phyloP scores from a whole-genome alignment of 2,797 vertebrate species.

The Amniataba percoides region DNA sequence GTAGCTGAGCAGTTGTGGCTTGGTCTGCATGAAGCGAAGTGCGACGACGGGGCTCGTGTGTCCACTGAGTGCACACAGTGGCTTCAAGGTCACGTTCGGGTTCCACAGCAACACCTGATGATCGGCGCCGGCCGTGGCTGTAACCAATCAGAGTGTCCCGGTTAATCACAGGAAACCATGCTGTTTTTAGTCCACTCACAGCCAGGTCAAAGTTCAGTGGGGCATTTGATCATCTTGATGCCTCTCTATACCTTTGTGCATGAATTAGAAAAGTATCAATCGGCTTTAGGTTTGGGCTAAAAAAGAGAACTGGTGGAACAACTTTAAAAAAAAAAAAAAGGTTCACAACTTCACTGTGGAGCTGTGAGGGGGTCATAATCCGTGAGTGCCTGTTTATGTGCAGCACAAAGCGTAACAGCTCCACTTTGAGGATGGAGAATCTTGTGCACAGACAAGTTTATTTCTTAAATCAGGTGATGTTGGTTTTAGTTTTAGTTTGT shows the following conservation, averaged over 20 bases:
- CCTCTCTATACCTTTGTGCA: background rate
- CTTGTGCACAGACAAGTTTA: too few relatives aligned
- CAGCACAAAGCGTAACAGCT: background rate
- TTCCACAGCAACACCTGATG: conserved; percentile 90
- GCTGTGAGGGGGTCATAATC: background rate
- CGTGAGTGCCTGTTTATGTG: background rate
- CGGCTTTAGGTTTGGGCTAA: background rate
- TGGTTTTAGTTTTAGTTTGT: background rate
- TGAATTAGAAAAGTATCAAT: background rate
- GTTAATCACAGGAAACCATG: conserved; percentile 8
- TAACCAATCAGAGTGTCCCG: conserved; percentile 37
- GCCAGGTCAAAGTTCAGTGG: conserved; percentile 27
- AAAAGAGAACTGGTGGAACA: too few relatives aligned
- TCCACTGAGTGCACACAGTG: conserved; percentile 82
- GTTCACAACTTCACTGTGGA: too few relatives aligned
- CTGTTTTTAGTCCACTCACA: conserved; percentile 3
- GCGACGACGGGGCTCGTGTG: conserved; percentile 84
- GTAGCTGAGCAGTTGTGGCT: conserved; percentile 89
- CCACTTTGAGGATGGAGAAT: too few relatives aligned
- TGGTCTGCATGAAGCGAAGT: conserved; percentile 84
- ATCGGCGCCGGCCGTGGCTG: conserved; percentile 89
- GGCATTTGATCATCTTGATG: conserved; percentile 13
- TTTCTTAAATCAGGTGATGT: background rate
- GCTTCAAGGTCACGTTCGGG: conserved; percentile 86
- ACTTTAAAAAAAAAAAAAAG: too few relatives aligned